Base-by-base conservation (phyloP, 2,888 invertebrate genomes). In the Synanthedon tipuliformis region DNA sequence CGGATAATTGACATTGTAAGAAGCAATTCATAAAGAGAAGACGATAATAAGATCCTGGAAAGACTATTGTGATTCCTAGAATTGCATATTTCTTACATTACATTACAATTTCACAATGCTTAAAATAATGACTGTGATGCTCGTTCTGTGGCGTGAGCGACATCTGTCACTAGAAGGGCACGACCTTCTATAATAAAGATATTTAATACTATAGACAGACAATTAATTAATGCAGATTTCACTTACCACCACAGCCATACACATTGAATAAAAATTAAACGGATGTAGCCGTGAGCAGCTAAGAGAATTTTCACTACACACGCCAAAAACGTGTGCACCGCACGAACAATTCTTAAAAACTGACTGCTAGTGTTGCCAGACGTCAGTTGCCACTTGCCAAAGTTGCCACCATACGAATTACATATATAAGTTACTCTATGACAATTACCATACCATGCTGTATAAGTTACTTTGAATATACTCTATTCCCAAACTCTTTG, bases 171-270 rank as follows among this genome's bases (percentile, higher is more conserved):
- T 49, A 16, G 18, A 23, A 75, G 76, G 76, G 70, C 74, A 72
- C 72, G 80, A 80, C 84, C 82, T 81, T 73, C 67, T 11, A 55
- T 55, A 54, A 56, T 18, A 50, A 41, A 23, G 27, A 34, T 34
- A 41, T 34, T 13, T 15, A 51, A 53, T 51, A 40, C 18, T 51
- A 45, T 52, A 52, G 51, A 50, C 16, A 52, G 45, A 56, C 57
- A 55, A 51, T 48, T n/a, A 52, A 57, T 52, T 52, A 50, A 64
- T 55, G 57, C 55, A 57, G 57, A 48, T 54, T 56, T 57, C 50
- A 90, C 93, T 91, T 87, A 93, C 93, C 92, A 90, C 91, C 92
- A 92, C 92, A 92, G 92, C 93, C 93, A 93, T 93, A 93, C 93
- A 93, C 93, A 93, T 93, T 92, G 90, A 91, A 90, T 90, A 81